Percentiles rank a stretch among this genome's conserved stretches.
Conservation (phyloP, 2,797 vertebrate genomes). For the Catamblyrhynchus diadema region DNA sequence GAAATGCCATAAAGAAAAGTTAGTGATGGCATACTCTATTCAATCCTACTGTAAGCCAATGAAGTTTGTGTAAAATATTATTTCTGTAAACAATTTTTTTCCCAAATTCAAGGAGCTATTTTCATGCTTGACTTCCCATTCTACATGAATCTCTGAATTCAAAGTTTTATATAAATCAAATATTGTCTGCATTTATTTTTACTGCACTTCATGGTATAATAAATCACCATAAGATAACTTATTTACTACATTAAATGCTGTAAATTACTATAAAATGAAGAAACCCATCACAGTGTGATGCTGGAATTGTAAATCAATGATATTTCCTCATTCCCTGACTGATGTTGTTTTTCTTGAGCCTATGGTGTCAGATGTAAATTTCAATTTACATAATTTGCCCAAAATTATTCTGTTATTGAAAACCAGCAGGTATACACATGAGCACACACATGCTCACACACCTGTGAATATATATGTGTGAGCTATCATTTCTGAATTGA, state of each 20-base stretch:
- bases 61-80: not conserved
- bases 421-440: not conserved
- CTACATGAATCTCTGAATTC: conserved; percentile 28
- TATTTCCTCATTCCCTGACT: conserved; percentile 28
- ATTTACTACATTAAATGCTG: conserved; percentile 53
- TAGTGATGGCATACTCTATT: not conserved
- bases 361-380: not conserved
- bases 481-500: conserved; percentile 6
- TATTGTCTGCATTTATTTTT: conserved; percentile 31
- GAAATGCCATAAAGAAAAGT: not conserved
- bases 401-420: conserved; percentile 55
- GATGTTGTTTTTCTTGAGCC: conserved; percentile 55
- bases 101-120: not conserved
- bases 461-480: not conserved
- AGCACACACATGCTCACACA: not conserved
- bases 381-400: not conserved
- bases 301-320: conserved; percentile 43
- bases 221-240: conserved; percentile 50
- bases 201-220: conserved; percentile 48
- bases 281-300: conserved; percentile 18
- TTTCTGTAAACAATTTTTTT: not conserved
- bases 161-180: conserved; percentile 58
- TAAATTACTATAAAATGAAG: conserved; percentile 64
- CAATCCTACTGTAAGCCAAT: not conserved
- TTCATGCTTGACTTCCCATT: conserved; percentile 12